These are phyloP conservation scores for Apodemus speciosus DNA, from an alignment of 2,113 vertebrate species.

Conservation along the genomic window DNA sequence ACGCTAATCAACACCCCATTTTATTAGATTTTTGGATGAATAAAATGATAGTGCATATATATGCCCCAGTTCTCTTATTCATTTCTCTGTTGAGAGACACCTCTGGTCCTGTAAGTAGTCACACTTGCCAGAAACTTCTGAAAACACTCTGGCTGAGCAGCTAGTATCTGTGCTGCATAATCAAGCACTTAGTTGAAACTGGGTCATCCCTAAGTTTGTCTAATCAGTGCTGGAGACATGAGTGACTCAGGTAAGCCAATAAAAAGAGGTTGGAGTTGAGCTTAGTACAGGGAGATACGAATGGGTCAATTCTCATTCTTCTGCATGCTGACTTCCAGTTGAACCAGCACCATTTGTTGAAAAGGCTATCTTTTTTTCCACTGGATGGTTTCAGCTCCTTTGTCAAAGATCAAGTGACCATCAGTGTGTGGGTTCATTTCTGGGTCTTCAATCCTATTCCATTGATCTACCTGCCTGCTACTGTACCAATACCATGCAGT, in stretches of 20 bases:
- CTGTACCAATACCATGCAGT: too few relatives aligned
- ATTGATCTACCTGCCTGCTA: too few relatives aligned
- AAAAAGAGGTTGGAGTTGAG: conserved; percentile 1
- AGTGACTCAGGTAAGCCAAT: not conserved
- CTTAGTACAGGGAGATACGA: too few relatives aligned
- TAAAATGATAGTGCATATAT: not conserved
- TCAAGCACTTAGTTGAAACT: not conserved
- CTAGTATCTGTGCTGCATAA: not conserved
- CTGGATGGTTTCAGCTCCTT: too few relatives aligned
- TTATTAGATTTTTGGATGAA: not conserved
- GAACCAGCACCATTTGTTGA: too few relatives aligned
- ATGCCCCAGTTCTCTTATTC: not conserved
- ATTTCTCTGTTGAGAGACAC: not conserved
- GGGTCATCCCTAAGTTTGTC: not conserved
- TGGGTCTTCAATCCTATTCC: too few relatives aligned
- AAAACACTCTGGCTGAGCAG: conserved; percentile 3
- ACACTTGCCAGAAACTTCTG: not conserved
- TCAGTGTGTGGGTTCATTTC: too few relatives aligned
- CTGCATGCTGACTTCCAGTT: too few relatives aligned
- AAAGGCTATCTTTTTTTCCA: too few relatives aligned
- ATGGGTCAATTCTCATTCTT: too few relatives aligned
- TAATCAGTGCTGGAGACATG: not conserved
- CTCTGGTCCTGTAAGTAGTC: not conserved
- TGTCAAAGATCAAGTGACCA: too few relatives aligned
- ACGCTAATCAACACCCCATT: not conserved